A percentile compares a stretch with the other conserved stretches of the same genome.
These are phyloP conservation scores for Xanthostigma xanthostigma DNA, from an alignment of 2,888 invertebrate species.

Conservation along the genomic window DNA sequence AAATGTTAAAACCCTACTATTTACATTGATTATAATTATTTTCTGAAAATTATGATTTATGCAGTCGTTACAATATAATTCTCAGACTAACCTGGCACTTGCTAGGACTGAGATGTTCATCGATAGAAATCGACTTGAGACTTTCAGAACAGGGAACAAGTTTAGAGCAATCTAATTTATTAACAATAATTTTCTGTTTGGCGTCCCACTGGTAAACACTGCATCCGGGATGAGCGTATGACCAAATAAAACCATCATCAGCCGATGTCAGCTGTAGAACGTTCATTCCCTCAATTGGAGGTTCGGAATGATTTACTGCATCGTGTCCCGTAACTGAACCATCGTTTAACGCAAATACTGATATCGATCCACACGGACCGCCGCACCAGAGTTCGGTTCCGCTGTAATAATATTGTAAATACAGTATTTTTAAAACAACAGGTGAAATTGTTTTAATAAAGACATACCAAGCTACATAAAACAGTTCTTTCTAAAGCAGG, in stretches of 20 bases:
- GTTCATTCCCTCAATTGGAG: constrained; percentile 41
- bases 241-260: constrained; percentile 49
- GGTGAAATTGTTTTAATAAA: no score
- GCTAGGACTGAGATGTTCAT: constrained; percentile 65
- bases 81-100: constrained; percentile 50
- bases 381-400: constrained; percentile 77
- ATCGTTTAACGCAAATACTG: constrained; percentile 58
- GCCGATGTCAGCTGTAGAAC: constrained; percentile 56
- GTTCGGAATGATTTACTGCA: constrained; percentile 43
- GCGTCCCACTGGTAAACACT: constrained; percentile 81
- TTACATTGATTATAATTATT: no score
- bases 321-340: constrained; percentile 62
- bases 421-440: no score
- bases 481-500: no score
- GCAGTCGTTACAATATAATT: no score
- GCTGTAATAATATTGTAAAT: constrained; percentile 22
- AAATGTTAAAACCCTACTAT: no score
- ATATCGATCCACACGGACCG: constrained; percentile 62
- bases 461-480: no score
- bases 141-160: constrained; percentile 85
- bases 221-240: constrained; percentile 76
- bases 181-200: constrained; percentile 46
- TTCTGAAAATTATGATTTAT: no score
- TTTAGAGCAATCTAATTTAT: constrained; percentile 81
- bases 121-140: constrained; percentile 77